A percentile compares a stretch with the other conserved stretches of the same genome.
Conservation (phyloP, 2,113 vertebrate genomes). For the Cricetomys ansorgei region DNA sequence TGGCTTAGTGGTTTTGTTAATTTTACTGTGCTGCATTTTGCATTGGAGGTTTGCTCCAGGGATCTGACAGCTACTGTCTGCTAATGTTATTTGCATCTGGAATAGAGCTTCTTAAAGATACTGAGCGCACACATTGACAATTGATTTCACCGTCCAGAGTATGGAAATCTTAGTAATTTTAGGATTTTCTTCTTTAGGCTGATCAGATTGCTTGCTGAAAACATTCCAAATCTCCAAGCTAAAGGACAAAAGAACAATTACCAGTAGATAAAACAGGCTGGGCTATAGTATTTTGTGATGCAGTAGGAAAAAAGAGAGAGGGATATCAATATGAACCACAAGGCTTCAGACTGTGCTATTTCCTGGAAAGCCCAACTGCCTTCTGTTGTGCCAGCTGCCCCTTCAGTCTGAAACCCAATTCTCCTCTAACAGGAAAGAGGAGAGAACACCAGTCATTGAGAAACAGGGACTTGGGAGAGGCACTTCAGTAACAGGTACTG, state of each 20-base stretch:
- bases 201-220: neutral
- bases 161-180: neutral
- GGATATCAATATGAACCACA: neutral
- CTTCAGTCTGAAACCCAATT: neutral
- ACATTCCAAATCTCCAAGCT: neutral
- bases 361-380: neutral
- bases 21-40: neutral
- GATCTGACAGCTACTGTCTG: neutral
- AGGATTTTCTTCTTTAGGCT: neutral
- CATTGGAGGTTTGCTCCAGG: neutral
- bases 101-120: neutral
- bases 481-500: neutral
- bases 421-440: neutral
- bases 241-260: neutral
- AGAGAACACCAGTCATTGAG: neutral
- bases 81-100: neutral
- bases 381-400: neutral
- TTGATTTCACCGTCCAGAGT: neutral
- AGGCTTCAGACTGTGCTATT: neutral
- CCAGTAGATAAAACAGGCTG: neutral
- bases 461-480: neutral
- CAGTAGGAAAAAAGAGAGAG: neutral
- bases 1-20: no score
- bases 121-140: neutral
- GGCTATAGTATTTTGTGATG: neutral